These are phyloP conservation scores for Centruroides sculpturatus DNA, from an alignment of 1,140 invertebrate species.

Conservation along the genomic window DNA sequence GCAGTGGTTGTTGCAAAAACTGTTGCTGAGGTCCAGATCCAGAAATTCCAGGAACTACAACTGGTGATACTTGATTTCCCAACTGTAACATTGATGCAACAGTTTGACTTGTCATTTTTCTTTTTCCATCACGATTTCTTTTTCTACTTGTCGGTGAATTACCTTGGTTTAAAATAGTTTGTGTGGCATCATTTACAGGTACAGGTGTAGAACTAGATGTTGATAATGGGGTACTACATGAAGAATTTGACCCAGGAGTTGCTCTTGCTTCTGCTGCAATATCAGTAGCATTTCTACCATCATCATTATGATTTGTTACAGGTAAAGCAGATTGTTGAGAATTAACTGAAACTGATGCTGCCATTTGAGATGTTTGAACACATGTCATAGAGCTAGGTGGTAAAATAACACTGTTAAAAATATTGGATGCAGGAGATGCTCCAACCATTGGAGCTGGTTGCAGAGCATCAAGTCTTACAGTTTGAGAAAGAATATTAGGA, in stretches of 20 bases:
- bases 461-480: slow-evolving; percentile 13
- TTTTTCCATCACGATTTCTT: slow-evolving; percentile 50
- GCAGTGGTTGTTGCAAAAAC: slow-evolving; percentile 12
- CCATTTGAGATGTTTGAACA: slow-evolving; percentile 3
- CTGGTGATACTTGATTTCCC: slow-evolving; percentile 38
- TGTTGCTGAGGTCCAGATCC: slow-evolving; percentile 7
- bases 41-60: slow-evolving; percentile 1
- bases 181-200: slow-evolving; percentile 7
- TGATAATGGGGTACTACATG: slow-evolving; percentile 17
- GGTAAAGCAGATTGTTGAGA: slow-evolving; percentile 1
- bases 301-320: slow-evolving; percentile 5
- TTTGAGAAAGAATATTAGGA: slow-evolving; percentile 35
- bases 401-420: slow-evolving; percentile 11
- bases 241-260: slow-evolving; percentile 12
- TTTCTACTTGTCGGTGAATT: slow-evolving; percentile 29
- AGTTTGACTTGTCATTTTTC: slow-evolving; percentile 50
- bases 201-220: slow-evolving; percentile 17
- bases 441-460: slow-evolving; percentile 8
- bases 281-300: slow-evolving; percentile 4
- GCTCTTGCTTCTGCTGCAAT: slow-evolving; percentile 10
- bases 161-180: slow-evolving; percentile 6
- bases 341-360: not conserved
- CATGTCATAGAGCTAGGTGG: slow-evolving; percentile 10
- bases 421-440: slow-evolving; percentile 1
- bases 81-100: slow-evolving; percentile 59